Evolutionary conservation across 2,888 invertebrate species (phyloP), one percentile per base, ranked within the genome.

Genomic region (Enoplolaimus lenunculus): DNA sequence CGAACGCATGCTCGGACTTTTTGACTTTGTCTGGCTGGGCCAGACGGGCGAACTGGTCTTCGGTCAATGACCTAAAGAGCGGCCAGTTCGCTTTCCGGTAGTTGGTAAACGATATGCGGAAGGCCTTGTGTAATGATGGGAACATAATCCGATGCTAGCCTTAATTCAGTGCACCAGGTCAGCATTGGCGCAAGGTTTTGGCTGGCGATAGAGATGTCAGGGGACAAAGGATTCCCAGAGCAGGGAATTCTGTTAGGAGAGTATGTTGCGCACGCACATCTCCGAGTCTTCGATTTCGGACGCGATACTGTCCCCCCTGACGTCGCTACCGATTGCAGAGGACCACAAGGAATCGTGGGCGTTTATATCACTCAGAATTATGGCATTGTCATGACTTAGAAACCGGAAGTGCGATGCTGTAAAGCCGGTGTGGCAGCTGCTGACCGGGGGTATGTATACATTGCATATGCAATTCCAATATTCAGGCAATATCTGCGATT

Each of bases 261-360:
- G n/a, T 57, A 16, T 57, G 57, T 57, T 57, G 57, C 16, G 57
- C 16, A 57, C 57, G n/a, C 57, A 57, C 16, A 57, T n/a, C n/a
- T 57, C 57, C 57, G 57, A 57, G 57, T 57, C 57, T n/a, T 57
- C 57, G n/a, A 57, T 57, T 57, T 57, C 57, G 16, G 57, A 57
- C 16, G 57, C 57, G 57, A 57, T 57, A 16, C n/a, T 16, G 16
- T 57, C 57, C 16, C 57, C 57, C n/a, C 57, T 57, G 57, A 16
- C n/a, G 57, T 57, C 57, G n/a, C n/a, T 57, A 21, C n/a, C 57
- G n/a, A 57, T 57, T 57, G 57, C 16, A 16, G 57, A 57, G n/a
- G n/a, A 57, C 57, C 57, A 57, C 16, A 57, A n/a, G 16, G 16
- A n/a, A 57, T 57, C 57, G n/a, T 57, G 57, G n/a, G 57, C 57